Base-by-base conservation (phyloP, 2,888 invertebrate genomes). In the Drosophila macrospina region DNA sequence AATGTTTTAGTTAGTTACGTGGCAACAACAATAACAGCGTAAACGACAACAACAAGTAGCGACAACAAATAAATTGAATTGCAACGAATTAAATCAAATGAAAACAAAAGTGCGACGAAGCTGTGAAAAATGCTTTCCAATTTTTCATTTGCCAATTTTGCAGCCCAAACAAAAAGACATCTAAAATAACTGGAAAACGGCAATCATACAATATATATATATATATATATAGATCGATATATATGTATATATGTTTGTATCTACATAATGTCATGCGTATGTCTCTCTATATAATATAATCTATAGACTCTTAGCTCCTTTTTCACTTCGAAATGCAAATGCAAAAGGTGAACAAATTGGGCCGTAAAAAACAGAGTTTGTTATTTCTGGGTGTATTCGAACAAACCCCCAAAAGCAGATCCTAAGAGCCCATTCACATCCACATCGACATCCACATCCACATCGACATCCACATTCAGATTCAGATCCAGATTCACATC, bases 81-180 rank as follows among this genome's bases (percentile, higher is more conserved):
- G 80, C 69, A 69, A 47, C 76, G 85, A 80, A 80, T 83, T 76
- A 84, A 80, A 80, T 78, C 68, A 71, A 82, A 83, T 61, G 69
- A 78, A 78, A 82, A 82, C 60, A 84, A 76, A 73, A 80, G 63
- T 68, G 66, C 62, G 47, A 56, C 48, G 67, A 67, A 63, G 63
- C 71, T 73, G 73, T 72, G 69, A 76, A 74, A 76, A 74, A 76
- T 77, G 36, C 45, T 63, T 61, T 51, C 42, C 74, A 60, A 84
- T 84, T 83, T 82, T 70, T 82, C 82, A 77, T 77, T 71, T 63
- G 56, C 15, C 77, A 67, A 69, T 75, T 41, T 66, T 55, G 47
- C 44, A 48, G 37, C 45, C 48, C 51, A 63, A 11, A 8, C 39
- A 51, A 20, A 30, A 39, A 30, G 24, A 67, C 47, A 69, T 64